These are phyloP conservation scores for Xestobium rufovillosum DNA, from an alignment of 2,888 invertebrate species.

Conservation along the genomic window DNA sequence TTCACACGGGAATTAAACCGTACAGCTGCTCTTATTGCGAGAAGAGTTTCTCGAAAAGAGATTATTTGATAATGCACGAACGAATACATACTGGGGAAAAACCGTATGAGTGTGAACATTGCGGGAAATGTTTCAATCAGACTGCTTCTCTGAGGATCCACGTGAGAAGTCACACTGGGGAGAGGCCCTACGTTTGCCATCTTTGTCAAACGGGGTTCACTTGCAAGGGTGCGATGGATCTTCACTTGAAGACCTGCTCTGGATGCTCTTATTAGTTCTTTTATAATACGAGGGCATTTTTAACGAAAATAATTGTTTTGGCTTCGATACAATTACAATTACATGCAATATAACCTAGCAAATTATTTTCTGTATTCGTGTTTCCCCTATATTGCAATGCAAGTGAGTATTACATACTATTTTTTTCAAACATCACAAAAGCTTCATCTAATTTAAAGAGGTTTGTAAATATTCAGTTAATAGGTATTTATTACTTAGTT, in stretches of 20 bases:
- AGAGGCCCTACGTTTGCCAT: slow-evolving; percentile 51
- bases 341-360: no score
- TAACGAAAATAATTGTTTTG: no score
- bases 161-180: slow-evolving; percentile 54
- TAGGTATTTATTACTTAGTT: no score
- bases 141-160: slow-evolving; percentile 55
- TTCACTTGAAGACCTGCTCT: slow-evolving; percentile 48
- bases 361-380: no score
- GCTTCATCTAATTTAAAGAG: no score
- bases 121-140: slow-evolving; percentile 56
- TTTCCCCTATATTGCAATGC: no score
- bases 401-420: no score
- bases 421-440: no score
- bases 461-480: no score
- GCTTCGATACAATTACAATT: no score
- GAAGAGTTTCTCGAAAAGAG: slow-evolving; percentile 36
- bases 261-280: slow-evolving; percentile 11
- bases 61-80: slow-evolving; percentile 52
- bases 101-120: slow-evolving; percentile 53
- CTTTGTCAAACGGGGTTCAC: slow-evolving; percentile 53
- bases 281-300: no score
- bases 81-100: slow-evolving; percentile 56
- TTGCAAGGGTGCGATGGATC: slow-evolving; percentile 51
- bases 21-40: slow-evolving; percentile 34
- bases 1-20: slow-evolving; percentile 37